Base-by-base conservation (phyloP, 2,113 vertebrate genomes). In the Jaculus jaculus region DNA sequence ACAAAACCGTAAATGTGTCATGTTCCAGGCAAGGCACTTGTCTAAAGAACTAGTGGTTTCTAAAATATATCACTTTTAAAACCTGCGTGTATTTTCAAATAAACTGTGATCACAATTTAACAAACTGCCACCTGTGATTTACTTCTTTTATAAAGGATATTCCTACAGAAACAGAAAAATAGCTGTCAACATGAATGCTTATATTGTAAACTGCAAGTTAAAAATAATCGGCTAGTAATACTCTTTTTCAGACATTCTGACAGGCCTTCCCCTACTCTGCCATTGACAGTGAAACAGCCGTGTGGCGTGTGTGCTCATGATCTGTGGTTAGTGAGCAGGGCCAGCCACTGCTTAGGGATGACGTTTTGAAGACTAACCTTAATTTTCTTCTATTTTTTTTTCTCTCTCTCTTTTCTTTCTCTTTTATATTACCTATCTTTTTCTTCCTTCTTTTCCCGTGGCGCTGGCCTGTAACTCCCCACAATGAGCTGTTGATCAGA, bases 41-140 rank as follows among this genome's bases (percentile, higher is more conserved):
- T n/a, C 85, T 85, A 26, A 78, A 60, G 91, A 81, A 4, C 2
- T 74, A 58, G 5, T n/a, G n/a, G n/a, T n/a, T n/a, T n/a, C n/a
- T n/a, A n/a, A n/a, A n/a, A n/a, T n/a, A n/a, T 23, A 84, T 39
- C 21, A 34, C 3, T 54, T 92, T 87, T 84, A 86, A 32, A 20
- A 71, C 26, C 12, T 78, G 0, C 30, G 24, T 69, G 18, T 51
- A 79, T 84, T 90, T 89, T 81, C 11, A 34, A 80, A 80, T 81
- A 86, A 81, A 91, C 0, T 88, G n/a, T 91, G 42, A 89, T 60
- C 39, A 78, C 20, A 93, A 81, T 72, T 73, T 87, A 78, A 92
- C 34, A 92, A 65, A 69, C 28, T 80, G 60, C 39, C 21, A 84
- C 21, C 23, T 65, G 42, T 20, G 88, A 68, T 87, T 58, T 68